phyloP scores from a whole-genome alignment of 2,888 invertebrate species.

The Cheilosia vulpina region DNA sequence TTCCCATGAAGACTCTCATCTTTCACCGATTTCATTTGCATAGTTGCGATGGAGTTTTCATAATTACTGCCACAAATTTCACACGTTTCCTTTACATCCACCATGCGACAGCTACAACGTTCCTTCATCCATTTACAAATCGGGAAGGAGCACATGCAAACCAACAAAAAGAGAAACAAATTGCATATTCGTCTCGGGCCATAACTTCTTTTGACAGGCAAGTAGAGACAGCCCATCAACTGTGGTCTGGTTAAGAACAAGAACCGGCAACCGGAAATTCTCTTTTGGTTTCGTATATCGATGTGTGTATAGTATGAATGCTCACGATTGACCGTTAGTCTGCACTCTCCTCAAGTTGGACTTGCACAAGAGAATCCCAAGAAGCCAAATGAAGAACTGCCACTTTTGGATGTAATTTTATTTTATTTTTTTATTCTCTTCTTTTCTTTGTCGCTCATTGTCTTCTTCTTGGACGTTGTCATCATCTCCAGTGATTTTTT shows the following conservation, averaged over 20 bases:
- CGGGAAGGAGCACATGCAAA: too few species aligned
- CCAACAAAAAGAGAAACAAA: background rate
- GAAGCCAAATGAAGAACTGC: conserved; percentile 47
- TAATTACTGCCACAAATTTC: too few species aligned
- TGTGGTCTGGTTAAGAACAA: conserved; percentile 26
- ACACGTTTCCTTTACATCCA: too few species aligned
- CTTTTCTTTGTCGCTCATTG: background rate
- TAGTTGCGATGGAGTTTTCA: too few species aligned
- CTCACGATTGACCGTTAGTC: conserved; percentile 38
- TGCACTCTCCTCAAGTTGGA: background rate
- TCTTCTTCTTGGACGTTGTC: background rate
- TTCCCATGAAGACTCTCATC: too few species aligned
- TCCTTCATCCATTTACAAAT: too few species aligned
- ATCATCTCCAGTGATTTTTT: background rate
- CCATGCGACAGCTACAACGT: too few species aligned
- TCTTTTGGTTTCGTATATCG: conserved; percentile 22
- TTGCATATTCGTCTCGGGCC: conserved; percentile 35
- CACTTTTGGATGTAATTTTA: conserved; percentile 18
- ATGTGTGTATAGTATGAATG: background rate
- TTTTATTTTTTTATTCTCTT: conserved; percentile 1
- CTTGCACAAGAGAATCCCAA: background rate
- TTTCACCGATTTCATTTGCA: too few species aligned
- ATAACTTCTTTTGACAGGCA: conserved; percentile 47
- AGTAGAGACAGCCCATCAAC: conserved; percentile 14
- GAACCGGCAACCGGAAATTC: conserved; percentile 50